Evolutionary conservation across 2,888 invertebrate genomes (phyloP).

Genomic region (Eristalis tenax): DNA sequence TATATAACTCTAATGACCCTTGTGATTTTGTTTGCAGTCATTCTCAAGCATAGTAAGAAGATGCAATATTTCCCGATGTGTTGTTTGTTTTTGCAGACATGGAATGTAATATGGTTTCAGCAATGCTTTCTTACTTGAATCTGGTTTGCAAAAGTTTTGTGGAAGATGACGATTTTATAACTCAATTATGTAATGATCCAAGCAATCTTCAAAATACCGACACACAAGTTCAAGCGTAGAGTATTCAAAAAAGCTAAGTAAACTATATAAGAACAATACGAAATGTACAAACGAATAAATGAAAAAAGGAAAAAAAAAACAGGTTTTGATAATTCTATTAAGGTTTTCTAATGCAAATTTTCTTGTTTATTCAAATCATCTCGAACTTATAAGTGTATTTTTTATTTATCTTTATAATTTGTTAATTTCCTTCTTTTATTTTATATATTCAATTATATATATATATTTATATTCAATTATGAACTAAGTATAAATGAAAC

Average conservation of each 20-base stretch:
- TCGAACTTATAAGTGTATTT: slow-evolving; percentile 60
- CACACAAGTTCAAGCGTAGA: background rate
- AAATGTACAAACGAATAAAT: background rate
- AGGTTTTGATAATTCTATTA: slow-evolving; percentile 55
- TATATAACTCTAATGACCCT: no score
- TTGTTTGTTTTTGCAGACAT: no score
- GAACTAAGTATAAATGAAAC: slow-evolving; percentile 61
- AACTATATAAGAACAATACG: no score
- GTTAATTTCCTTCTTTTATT: slow-evolving; percentile 57
- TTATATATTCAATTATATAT: slow-evolving; percentile 66
- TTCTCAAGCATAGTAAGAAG: no score
- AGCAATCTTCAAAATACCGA: background rate
- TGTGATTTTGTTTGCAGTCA: no score
- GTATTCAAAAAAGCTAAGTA: background rate
- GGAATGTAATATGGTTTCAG: no score
- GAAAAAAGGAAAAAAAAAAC: slow-evolving; percentile 20
- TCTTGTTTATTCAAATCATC: slow-evolving; percentile 67
- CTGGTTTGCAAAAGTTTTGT: background rate
- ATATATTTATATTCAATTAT: slow-evolving; percentile 62
- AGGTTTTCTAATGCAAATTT: slow-evolving; percentile 63
- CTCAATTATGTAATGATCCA: background rate
- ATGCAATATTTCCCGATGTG: no score
- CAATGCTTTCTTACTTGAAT: no score
- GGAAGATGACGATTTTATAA: background rate
- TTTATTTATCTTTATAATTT: slow-evolving; percentile 28